These are phyloP conservation scores for Cryptocheilus praepositus DNA, from an alignment of 2,888 invertebrate species.

Conservation along the genomic window DNA sequence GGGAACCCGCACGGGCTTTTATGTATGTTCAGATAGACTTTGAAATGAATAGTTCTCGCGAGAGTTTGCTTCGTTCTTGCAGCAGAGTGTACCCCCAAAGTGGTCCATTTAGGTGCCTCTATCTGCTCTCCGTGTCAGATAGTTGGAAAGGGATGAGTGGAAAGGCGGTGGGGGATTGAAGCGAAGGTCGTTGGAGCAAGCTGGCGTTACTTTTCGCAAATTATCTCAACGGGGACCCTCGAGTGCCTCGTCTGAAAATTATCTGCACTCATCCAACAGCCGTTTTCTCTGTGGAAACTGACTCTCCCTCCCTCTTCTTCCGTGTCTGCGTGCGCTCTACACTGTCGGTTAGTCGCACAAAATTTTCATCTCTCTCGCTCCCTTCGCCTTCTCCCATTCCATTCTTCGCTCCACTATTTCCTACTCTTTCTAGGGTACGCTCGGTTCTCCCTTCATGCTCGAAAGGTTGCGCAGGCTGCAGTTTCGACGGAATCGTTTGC, in stretches of 20 bases:
- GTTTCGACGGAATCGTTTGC: constrained; percentile 45
- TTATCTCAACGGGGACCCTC: constrained; percentile 51
- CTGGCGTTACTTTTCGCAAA: constrained; percentile 59
- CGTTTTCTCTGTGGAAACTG: constrained; percentile 18
- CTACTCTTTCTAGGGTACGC: background rate
- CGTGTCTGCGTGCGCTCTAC: constrained; percentile 12
- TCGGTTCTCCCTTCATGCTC: background rate
- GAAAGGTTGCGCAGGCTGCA: constrained; percentile 31
- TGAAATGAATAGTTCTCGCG: background rate
- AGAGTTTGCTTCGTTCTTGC: constrained; percentile 28
- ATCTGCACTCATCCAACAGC: constrained; percentile 46
- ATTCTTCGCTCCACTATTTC: background rate
- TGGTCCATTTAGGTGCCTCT: constrained; percentile 41
- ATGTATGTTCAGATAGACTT: too few species aligned
- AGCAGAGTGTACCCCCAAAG: constrained; percentile 34
- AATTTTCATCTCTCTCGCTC: too few species aligned
- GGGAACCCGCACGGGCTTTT: too few species aligned
- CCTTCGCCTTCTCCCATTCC: too few species aligned
- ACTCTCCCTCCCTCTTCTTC: constrained; percentile 10
- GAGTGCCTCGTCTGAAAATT: constrained; percentile 56
- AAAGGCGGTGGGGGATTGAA: constrained; percentile 12
- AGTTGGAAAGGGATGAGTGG: constrained; percentile 12
- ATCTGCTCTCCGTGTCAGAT: constrained; percentile 22
- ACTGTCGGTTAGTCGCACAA: background rate
- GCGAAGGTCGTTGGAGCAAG: constrained; percentile 37